A percentile compares a stretch with the other conserved stretches of the same genome.
Evolutionary conservation across 2,888 invertebrate species (phyloP).

Genomic region (Copidosoma aretas): DNA sequence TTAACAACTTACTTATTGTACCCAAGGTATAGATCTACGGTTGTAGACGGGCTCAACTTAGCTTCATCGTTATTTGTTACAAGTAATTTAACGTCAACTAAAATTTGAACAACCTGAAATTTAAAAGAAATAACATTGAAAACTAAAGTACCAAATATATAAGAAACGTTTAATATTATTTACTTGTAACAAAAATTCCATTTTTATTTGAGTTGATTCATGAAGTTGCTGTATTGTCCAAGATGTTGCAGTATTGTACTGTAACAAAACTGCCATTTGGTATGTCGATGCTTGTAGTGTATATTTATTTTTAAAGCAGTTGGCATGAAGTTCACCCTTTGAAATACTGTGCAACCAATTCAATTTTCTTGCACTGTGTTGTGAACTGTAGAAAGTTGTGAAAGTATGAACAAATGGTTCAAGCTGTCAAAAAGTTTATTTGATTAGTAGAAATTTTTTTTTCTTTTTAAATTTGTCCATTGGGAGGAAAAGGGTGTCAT

Average conservation of each 20-base stretch:
- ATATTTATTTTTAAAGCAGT: constrained; percentile 90
- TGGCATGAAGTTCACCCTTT: constrained; percentile 94
- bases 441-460: constrained; percentile 6
- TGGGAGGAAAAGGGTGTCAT: too few species aligned
- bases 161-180: constrained; percentile 1
- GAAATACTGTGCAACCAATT: constrained; percentile 99
- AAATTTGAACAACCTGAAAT: constrained; percentile 87
- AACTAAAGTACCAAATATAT: not conserved
- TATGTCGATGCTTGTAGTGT: constrained; percentile 94
- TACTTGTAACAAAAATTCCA: constrained; percentile 78
- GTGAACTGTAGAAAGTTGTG: constrained; percentile 92
- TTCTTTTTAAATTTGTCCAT: too few species aligned
- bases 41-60: constrained; percentile 75
- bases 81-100: constrained; percentile 92
- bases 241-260: constrained; percentile 88
- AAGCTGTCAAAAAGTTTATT: constrained; percentile 68
- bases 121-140: not conserved
- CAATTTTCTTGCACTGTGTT: constrained; percentile 95
- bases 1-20: constrained; percentile 78
- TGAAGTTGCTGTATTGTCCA: constrained; percentile 89
- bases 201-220: constrained; percentile 87
- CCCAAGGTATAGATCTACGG: constrained; percentile 76
- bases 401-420: constrained; percentile 94
- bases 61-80: constrained; percentile 75
- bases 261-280: constrained; percentile 97